Conservation (phyloP, 2,797 vertebrate genomes). For the Lepus oiostolus region DNA sequence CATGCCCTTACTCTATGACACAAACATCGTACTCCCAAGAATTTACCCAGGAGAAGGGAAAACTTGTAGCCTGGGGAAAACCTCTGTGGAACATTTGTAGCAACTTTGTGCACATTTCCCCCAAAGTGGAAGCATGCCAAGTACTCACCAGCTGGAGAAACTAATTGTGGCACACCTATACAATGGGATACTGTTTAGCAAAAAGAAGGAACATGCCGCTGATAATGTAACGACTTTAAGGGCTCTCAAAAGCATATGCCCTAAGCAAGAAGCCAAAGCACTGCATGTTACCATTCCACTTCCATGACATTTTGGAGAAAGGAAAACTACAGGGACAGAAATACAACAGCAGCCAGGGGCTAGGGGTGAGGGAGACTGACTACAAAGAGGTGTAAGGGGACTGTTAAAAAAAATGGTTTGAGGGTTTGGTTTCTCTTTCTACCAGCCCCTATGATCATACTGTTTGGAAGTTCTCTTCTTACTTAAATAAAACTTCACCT, state of each 20-base stretch:
- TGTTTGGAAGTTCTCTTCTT: no score
- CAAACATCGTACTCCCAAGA: not conserved
- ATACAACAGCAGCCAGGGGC: not conserved
- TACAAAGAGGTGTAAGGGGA: not conserved
- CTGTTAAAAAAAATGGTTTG: no score
- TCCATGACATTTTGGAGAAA: not conserved
- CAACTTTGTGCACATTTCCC: conserved; percentile 1
- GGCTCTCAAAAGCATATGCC: not conserved
- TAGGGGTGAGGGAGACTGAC: not conserved
- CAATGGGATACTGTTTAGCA: not conserved
- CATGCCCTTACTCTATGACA: not conserved
- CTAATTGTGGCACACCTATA: not conserved
- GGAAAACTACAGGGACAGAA: not conserved
- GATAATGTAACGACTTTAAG: not conserved
- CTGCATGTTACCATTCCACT: not conserved
- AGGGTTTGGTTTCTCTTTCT: no score
- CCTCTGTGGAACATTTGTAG: not conserved
- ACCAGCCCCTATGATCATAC: no score
- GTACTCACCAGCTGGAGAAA: not conserved
- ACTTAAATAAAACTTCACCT: no score
- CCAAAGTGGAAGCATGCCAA: conserved; percentile 35
- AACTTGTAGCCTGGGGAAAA: not conserved
- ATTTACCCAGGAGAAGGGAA: conserved; percentile 40
- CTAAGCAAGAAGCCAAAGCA: not conserved
- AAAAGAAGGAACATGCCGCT: not conserved